Percentiles rank a stretch among this genome's conserved stretches.
Conservation (phyloP, 92 coral and sea anemone species). For the Micromussa lordhowensis region DNA sequence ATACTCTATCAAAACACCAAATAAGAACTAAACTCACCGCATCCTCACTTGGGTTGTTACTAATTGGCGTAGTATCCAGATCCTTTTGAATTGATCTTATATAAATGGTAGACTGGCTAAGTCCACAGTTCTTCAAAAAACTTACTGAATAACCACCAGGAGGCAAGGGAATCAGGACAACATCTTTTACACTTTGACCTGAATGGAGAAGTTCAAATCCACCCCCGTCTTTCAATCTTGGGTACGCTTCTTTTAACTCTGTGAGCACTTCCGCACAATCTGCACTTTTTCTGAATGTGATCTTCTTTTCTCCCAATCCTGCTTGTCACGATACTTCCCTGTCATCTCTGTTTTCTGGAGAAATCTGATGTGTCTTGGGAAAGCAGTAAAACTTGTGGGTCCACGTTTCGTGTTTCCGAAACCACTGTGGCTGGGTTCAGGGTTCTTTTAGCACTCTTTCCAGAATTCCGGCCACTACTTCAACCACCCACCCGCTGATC, state of each 20-base stretch:
- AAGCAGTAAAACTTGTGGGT: constrained; percentile 21
- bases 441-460: constrained; percentile 21
- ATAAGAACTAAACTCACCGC: constrained; percentile 15
- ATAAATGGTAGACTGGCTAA: constrained; percentile 41
- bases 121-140: constrained; percentile 41
- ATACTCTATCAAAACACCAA: constrained; percentile 21
- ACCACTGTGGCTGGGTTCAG: constrained; percentile 34
- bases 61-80: constrained; percentile 25
- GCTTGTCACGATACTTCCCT: constrained; percentile 15
- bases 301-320: constrained; percentile 42
- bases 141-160: constrained; percentile 46
- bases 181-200: constrained; percentile 25
- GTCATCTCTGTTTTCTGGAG: constrained; percentile 8
- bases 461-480: constrained; percentile 4
- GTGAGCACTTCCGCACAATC: constrained; percentile 16
- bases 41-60: constrained; percentile 6
- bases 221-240: constrained; percentile 19
- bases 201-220: constrained; percentile 36
- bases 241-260: constrained; percentile 34
- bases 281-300: constrained; percentile 15
- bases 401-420: constrained; percentile 17
- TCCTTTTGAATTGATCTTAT: constrained; percentile 38
- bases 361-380: constrained; percentile 19
- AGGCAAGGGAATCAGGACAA: constrained; percentile 31
- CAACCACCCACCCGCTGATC: constrained; percentile 29